Evolutionary conservation across 2,113 vertebrate species (phyloP), one percentile per base, ranked within the genome.

Genomic region (Pitta sordida): DNA sequence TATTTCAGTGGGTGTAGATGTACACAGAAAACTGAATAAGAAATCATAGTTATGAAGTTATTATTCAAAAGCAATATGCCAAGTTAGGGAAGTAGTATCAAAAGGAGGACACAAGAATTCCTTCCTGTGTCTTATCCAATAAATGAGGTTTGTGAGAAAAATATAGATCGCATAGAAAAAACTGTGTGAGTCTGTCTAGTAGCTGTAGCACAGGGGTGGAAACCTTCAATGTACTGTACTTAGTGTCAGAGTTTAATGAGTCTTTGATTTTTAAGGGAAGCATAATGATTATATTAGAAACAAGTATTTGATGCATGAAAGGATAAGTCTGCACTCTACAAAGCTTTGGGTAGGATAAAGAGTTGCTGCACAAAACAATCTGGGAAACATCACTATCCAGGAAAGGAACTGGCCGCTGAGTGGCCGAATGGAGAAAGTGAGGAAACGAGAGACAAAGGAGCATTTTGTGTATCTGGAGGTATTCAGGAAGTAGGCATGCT

Each of bases 361-460:
- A 53, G 53, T 27, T 7, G 26, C 27, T 63, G 20, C 46, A 81
- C 22, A 83, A 36, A 37, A 19, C 27, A 16, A 55, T 63, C 59
- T 56, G 75, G 91, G 81, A 86, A 91, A 64, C 68, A 18, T n/a
- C 37, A 2, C 49, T 67, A 7, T 84, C 58, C 73, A 52, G 80
- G 91, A 60, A 58, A 88, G 59, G 67, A 92, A 62, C 51, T 32
- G 49, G 51, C 49, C 59, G 51, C 63, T 32, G 41, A 37, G 34
- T 39, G 68, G n/a, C 43, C 0, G 0, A 73, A 74, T 6, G 92
- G 39, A 86, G 80, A 73, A 86, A 91, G 73, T 0, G 1, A 88
- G 86, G 84, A 94, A 84, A 74, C 26, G 53, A 30, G 73, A 93
- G 64, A 94, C 69, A 94, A 94, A 96, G 81, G 73, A 84, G 49